Evolutionary conservation across 2,888 invertebrate species (phyloP), one percentile per base, ranked within the genome.

Genomic region (Flexamia atlantica): DNA sequence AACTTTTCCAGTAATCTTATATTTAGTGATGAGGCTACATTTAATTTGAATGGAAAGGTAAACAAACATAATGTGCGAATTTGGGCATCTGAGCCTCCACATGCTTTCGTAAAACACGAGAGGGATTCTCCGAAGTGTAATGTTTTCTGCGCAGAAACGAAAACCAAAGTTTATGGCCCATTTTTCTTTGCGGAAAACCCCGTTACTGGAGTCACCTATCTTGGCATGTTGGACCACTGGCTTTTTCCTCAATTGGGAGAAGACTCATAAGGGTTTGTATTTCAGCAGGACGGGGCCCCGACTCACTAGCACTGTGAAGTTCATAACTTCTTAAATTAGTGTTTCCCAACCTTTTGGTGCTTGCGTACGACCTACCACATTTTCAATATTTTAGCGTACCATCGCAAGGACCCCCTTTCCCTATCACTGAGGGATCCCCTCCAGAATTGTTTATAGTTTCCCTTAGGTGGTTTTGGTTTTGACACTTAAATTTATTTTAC

Each of bases 241-340:
- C n/a, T 72, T 5, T 76, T 76, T 32, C 28, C 76, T 50, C 76
- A 76, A n/a, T 25, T 50, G 7, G 46, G 25, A 28, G 28, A 76
- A 50, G 76, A 76, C 23, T 23, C 30, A 30, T 10, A 50, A 23
- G 28, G 28, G 2, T 50, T 76, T 23, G 32, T 76, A 50, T 76
- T 76, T 28, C 50, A 76, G 76, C 50, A 50, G 50, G 76, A 50
- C 46, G 46, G 46, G 46, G 46, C 76, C 3, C 76, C 76, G 50
- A 50, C 50, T 14, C 76, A 76, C 46, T 76, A 50, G 76, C 46
- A 50, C 76, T 50, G 72, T 30, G 42, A 72, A 36, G 72, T 72
- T 72, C 42, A 42, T n/a, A 42, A 23, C 23, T 72, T 72, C 72
- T 72, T n/a, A n/a, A n/a, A n/a, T n/a, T n/a, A n/a, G n/a, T n/a